Conservation (phyloP, 92 coral and sea anemone species). For the Hydrozoanthus gracilis region DNA sequence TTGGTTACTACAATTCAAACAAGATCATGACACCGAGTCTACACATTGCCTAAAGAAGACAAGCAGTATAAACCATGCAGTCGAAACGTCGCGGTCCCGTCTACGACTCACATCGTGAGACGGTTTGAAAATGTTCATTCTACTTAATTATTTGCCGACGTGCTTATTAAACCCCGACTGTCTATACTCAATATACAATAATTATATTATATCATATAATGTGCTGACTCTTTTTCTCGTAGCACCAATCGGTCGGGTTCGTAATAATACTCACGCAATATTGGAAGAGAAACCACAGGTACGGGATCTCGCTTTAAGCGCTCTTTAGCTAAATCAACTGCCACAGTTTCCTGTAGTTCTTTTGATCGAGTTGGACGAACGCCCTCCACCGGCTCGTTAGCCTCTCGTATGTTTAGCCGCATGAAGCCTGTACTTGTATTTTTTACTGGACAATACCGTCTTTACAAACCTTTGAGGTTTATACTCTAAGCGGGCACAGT, state of each 20-base stretch:
- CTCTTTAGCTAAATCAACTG: not conserved
- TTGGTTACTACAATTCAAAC: too few species aligned
- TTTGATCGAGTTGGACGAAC: not conserved
- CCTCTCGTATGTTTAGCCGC: slow-evolving; percentile 17
- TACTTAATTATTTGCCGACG: too few species aligned
- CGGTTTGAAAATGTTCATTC: too few species aligned
- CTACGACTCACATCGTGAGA: too few species aligned
- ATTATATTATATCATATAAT: not conserved
- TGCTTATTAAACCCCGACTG: too few species aligned
- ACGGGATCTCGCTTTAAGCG: not conserved
- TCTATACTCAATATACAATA: not conserved
- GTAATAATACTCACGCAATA: slow-evolving; percentile 7
- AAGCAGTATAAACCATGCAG: too few species aligned
- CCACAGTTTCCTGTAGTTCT: not conserved
- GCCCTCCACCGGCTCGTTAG: not conserved
- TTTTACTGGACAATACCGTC: not conserved
- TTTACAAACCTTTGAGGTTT: not conserved
- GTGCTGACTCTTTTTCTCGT: not conserved
- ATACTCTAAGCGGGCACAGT: too few species aligned
- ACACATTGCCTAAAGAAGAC: too few species aligned
- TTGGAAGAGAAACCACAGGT: not conserved
- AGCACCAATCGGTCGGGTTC: not conserved
- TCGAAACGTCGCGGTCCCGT: too few species aligned
- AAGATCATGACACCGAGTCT: too few species aligned
- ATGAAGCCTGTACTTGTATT: not conserved